Evolutionary conservation across 30 jellyfish, hydroid and myxozoan species (phyloP).

Genomic region (Rhopilema esculentum): DNA sequence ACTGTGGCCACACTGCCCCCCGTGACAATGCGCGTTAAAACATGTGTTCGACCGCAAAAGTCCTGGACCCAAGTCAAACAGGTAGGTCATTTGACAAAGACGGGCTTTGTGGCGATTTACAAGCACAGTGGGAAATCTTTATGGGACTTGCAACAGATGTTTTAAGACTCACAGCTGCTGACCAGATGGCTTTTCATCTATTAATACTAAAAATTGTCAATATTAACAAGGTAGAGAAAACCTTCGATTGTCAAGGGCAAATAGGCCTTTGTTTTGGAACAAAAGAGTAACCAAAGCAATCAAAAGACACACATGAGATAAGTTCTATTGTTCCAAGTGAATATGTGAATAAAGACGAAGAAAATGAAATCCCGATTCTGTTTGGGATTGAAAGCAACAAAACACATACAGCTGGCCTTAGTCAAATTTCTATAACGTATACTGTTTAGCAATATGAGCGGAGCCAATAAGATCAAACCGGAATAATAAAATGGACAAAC

Average conservation of each 20-base stretch:
- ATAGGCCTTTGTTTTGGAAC: conserved; percentile 33
- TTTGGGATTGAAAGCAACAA: conserved; percentile 48
- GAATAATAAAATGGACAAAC: conserved; percentile 34
- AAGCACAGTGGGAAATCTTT: conserved; percentile 73
- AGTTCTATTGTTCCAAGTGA: conserved; percentile 48
- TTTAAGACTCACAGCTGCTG: conserved; percentile 66
- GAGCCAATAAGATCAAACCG: conserved; percentile 24
- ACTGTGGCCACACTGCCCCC: conserved; percentile 25
- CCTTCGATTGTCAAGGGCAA: conserved; percentile 27
- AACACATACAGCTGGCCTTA: conserved; percentile 57
- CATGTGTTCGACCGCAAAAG: conserved; percentile 40
- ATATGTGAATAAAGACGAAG: conserved; percentile 34
- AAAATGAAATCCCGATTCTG: conserved; percentile 33
- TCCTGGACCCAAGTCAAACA: conserved; percentile 49
- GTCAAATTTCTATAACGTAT: conserved; percentile 38
- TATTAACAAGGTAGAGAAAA: conserved; percentile 60
- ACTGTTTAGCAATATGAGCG: conserved; percentile 27
- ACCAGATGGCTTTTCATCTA: conserved; percentile 67
- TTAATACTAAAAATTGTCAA: conserved; percentile 61
- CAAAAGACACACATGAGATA: conserved; percentile 79
- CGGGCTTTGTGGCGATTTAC: conserved; percentile 70
- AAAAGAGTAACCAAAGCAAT: conserved; percentile 49
- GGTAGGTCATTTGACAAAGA: conserved; percentile 58
- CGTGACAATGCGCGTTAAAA: conserved; percentile 13
- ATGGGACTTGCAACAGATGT: conserved; percentile 72